These are phyloP conservation scores for Syngnathus acus DNA, from an alignment of 2,797 vertebrate species.

Conservation along the genomic window DNA sequence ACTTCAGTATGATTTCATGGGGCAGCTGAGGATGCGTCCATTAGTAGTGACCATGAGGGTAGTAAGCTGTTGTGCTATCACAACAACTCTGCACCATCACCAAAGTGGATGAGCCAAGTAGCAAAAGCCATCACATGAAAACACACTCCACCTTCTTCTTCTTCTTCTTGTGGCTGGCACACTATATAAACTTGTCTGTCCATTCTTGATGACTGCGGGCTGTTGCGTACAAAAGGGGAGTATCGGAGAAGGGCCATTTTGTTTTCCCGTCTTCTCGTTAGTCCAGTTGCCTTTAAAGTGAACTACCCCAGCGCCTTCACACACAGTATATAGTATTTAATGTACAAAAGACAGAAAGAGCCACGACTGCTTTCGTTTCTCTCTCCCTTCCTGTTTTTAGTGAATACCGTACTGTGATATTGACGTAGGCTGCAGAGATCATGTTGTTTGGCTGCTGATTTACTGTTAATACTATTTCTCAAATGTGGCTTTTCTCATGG, in stretches of 20 bases:
- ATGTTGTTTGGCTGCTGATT: slow-evolving; percentile 63
- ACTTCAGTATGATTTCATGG: not conserved
- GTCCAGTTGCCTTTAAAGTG: slow-evolving; percentile 65
- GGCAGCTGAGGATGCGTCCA: not conserved
- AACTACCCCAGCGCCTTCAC: slow-evolving; percentile 56
- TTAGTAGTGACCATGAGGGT: not conserved
- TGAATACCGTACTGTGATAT: slow-evolving; percentile 67
- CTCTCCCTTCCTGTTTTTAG: slow-evolving; percentile 59
- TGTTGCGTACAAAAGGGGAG: slow-evolving; percentile 19
- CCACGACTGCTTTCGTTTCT: slow-evolving; percentile 43
- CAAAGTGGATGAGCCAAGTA: slow-evolving; percentile 40
- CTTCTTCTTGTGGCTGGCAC: slow-evolving; percentile 21
- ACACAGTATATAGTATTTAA: slow-evolving; percentile 44
- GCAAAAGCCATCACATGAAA: slow-evolving; percentile 24
- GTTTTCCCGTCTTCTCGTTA: slow-evolving; percentile 43
- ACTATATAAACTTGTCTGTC: slow-evolving; percentile 37
- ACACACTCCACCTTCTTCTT: slow-evolving; percentile 17
- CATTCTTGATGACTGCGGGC: slow-evolving; percentile 39
- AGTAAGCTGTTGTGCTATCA: not conserved
- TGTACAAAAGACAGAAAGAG: slow-evolving; percentile 43
- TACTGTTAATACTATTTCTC: slow-evolving; percentile 65
- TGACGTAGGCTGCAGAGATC: slow-evolving; percentile 60
- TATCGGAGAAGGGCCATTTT: slow-evolving; percentile 34
- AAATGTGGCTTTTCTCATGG: slow-evolving; percentile 66
- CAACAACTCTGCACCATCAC: slow-evolving; percentile 24